A percentile compares a stretch with the other conserved stretches of the same genome.
Evolutionary conservation across 2,888 invertebrate species (phyloP).

Genomic region (Chrysina gloriosa): DNA sequence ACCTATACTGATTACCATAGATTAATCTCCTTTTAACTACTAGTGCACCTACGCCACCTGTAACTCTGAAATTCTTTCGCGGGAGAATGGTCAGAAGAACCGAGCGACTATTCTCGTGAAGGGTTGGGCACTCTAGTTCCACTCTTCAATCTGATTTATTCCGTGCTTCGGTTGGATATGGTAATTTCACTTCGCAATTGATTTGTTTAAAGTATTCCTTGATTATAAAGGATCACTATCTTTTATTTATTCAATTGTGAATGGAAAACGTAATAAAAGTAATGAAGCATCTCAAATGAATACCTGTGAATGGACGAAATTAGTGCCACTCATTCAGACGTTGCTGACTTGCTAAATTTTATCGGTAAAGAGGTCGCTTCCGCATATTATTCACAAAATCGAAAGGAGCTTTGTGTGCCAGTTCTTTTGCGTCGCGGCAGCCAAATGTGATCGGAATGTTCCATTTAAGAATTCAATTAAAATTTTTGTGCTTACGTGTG

Average conservation of each 20-base stretch:
- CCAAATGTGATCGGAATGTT: neutral
- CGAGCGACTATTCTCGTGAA: neutral
- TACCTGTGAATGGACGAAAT: too few relatives aligned
- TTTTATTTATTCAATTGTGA: too few relatives aligned
- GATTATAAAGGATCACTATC: too few relatives aligned
- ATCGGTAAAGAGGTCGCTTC: neutral
- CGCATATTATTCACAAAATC: neutral
- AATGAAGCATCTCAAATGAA: too few relatives aligned
- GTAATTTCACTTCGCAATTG: too few relatives aligned
- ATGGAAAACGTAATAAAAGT: too few relatives aligned
- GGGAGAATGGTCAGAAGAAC: constrained; percentile 1
- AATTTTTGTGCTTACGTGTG: neutral
- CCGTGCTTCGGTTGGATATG: too few relatives aligned
- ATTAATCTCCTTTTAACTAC: constrained; percentile 51
- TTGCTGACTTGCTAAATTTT: neutral
- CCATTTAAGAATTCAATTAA: constrained; percentile 16
- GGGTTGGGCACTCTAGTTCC: neutral
- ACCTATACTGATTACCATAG: constrained; percentile 55
- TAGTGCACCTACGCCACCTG: constrained; percentile 48
- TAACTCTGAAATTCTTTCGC: neutral
- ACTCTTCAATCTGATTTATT: too few relatives aligned
- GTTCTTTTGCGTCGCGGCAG: neutral
- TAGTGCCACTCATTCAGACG: too few relatives aligned
- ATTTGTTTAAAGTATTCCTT: too few relatives aligned
- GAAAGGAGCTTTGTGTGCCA: neutral